Conservation (phyloP, 2,797 vertebrate genomes). For the Sylvilagus floridanus region DNA sequence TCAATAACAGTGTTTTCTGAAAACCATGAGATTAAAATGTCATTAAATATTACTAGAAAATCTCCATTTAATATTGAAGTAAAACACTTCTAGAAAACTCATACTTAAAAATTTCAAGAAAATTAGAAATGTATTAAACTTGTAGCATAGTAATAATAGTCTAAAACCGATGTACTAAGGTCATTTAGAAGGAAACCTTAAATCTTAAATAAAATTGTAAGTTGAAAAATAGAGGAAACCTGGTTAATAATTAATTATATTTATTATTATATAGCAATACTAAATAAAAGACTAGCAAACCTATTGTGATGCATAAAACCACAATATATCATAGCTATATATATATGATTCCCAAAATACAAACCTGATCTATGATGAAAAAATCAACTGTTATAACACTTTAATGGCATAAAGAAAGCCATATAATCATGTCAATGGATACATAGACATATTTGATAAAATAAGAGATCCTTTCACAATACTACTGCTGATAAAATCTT, state of each 20-base stretch:
- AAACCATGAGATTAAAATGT: not conserved
- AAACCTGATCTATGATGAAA: not conserved
- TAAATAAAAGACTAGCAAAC: not conserved
- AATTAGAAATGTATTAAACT: not conserved
- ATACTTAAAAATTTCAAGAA: not conserved
- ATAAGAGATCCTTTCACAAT: not conserved
- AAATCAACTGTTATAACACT: not conserved
- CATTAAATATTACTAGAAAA: not conserved
- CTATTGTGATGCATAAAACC: not conserved
- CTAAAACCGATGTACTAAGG: not conserved
- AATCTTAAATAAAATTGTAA: not conserved
- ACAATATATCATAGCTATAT: not conserved
- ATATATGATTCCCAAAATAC: not conserved
- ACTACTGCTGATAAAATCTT: not conserved
- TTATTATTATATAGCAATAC: not conserved
- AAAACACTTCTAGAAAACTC: not conserved
- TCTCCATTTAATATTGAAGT: not conserved
- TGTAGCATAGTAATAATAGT: not conserved
- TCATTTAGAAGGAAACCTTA: not conserved
- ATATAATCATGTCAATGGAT: not conserved
- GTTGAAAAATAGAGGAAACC: conserved; percentile 13
- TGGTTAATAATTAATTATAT: not conserved
- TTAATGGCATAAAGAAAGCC: conserved; percentile 2
- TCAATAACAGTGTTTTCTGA: not conserved
- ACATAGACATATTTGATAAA: not conserved